These are phyloP conservation scores for Dryobates pubescens DNA, from an alignment of 2,797 vertebrate species.

Conservation along the genomic window DNA sequence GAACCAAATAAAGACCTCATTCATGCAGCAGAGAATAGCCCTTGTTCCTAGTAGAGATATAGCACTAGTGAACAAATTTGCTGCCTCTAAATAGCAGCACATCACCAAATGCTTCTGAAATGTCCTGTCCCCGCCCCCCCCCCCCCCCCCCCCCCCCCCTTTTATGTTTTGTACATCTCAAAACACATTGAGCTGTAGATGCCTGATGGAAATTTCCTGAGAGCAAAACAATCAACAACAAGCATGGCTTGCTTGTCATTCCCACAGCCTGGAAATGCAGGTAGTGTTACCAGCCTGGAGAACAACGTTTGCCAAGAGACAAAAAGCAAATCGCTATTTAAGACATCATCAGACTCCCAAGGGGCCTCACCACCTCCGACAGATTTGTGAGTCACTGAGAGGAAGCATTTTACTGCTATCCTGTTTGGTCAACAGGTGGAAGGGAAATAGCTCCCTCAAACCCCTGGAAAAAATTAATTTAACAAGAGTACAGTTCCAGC, in stretches of 20 bases:
- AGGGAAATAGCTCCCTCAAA: constrained; percentile 64
- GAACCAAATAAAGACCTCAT: rapidly evolving
- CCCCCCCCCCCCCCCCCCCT: rapidly evolving
- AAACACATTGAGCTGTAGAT: not conserved
- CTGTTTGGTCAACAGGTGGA: constrained; percentile 74
- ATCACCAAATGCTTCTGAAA: rapidly evolving
- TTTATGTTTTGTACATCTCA: not conserved
- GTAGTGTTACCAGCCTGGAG: not conserved
- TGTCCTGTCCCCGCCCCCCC: rapidly evolving
- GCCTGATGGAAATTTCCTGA: not conserved
- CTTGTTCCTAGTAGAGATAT: not conserved
- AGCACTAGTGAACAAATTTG: not conserved
- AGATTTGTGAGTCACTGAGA: constrained; percentile 64
- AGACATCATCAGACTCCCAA: constrained; percentile 43
- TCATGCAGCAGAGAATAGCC: not conserved
- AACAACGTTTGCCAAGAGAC: not conserved
- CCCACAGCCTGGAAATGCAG: not conserved
- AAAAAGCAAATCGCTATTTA: constrained; percentile 37
- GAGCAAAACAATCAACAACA: not conserved
- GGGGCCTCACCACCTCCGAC: constrained; percentile 54
- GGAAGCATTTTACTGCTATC: constrained; percentile 74
- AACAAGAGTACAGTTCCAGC: constrained; percentile 12
- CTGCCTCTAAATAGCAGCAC: not conserved
- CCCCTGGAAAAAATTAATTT: constrained; percentile 32
- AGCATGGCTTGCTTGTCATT: not conserved